Base-by-base conservation (phyloP, 2,888 invertebrate genomes). In the Hemaris fuciformis region DNA sequence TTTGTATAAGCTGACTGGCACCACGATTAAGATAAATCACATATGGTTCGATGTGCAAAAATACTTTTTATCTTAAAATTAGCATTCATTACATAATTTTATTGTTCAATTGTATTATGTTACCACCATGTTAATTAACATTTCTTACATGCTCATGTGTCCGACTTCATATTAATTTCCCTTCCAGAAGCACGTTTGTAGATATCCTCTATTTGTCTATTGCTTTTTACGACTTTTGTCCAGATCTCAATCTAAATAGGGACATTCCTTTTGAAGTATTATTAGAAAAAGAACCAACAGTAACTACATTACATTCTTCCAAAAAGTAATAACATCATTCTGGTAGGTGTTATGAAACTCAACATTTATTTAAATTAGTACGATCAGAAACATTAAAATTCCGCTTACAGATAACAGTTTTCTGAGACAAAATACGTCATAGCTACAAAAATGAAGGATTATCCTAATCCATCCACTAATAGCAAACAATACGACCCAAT, bases 21-120 rank as follows among this genome's bases (percentile, higher is more conserved):
- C 60, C 48, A 58, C 61, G 71, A 72, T 73, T 68, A 65, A 69
- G 67, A 72, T 71, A 72, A 69, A 53, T 48, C 48, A n/a, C 22
- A 25, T 48, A 48, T 48, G 22, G 27, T n/a, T 25, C 48, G 22
- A 46, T 46, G 45, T 46, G 13, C 7, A 23, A 46, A 22, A 46
- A n/a, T 34, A 13, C 15, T 13, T 8, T 22, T 41, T 20, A 41
- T 27, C 42, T 42, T 43, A 42, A 10, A 15, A 42, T 38, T 42
- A 42, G 41, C 58, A 42, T 58, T 15, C 5, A 25, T n/a, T 27
- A 15, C 8, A 20, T 38, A 57, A 38, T 20, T 7, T 22, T 4
- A 15, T 23, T 42, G 38, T 41, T 57, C 22, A 38, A 22, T 41
- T 41, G 34, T 23, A 7, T 57, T 23, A n/a, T 38, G 13, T 4